Conservation (phyloP, 2,888 invertebrate species). For the Villa cingulata region DNA sequence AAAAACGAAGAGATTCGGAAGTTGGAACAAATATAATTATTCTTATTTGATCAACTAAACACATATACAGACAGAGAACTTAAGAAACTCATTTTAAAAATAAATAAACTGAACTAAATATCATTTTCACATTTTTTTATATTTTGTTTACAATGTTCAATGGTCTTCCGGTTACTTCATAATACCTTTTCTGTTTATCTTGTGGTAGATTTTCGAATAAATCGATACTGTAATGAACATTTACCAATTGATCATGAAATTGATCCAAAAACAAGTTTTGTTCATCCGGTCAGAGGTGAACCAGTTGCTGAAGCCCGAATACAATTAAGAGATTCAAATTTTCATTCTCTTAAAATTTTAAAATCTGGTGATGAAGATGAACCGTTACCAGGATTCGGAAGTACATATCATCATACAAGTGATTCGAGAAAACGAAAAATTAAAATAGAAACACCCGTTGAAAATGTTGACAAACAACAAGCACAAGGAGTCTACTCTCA, state of each 20-base stretch:
- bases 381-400: background rate
- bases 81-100: too few species aligned
- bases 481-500: slow-evolving; percentile 19
- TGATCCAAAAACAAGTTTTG: slow-evolving; percentile 25
- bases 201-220: slow-evolving; percentile 41
- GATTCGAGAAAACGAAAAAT: slow-evolving; percentile 6
- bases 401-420: background rate
- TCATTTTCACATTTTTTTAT: too few species aligned
- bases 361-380: slow-evolving; percentile 13
- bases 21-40: too few species aligned
- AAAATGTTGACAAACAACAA: slow-evolving; percentile 10
- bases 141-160: too few species aligned
- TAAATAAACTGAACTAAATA: too few species aligned
- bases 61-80: too few species aligned
- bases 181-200: too few species aligned
- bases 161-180: too few species aligned
- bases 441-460: slow-evolving; percentile 8
- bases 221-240: slow-evolving; percentile 44
- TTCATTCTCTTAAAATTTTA: slow-evolving; percentile 21
- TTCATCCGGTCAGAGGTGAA: slow-evolving; percentile 12
- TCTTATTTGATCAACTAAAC: too few species aligned
- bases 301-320: slow-evolving; percentile 19
- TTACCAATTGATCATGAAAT: slow-evolving; percentile 33
- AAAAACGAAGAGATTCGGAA: too few species aligned
- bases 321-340: slow-evolving; percentile 17